Percentiles rank a stretch among this genome's conserved stretches.
Conservation (phyloP, 2,797 vertebrate species). For the Nasua narica region DNA sequence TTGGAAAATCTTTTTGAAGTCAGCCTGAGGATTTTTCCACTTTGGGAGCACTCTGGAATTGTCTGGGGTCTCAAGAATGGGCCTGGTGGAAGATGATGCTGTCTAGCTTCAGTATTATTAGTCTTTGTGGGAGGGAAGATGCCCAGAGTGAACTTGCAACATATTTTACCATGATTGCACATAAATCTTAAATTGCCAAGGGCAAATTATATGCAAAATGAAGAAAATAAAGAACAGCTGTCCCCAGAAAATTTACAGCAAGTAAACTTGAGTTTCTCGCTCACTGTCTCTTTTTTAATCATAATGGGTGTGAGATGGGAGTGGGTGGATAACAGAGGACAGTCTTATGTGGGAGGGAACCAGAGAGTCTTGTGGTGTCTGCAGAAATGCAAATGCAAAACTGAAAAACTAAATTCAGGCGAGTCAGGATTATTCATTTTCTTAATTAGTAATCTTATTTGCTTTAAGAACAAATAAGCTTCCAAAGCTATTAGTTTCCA, state of each 20-base stretch:
- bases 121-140: neutral
- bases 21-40: neutral
- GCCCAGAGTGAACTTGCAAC: slow-evolving; percentile 32
- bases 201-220: slow-evolving; percentile 68
- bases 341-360: slow-evolving; percentile 80
- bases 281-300: slow-evolving; percentile 76
- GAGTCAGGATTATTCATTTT: slow-evolving; percentile 15
- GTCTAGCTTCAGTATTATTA: neutral
- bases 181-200: slow-evolving; percentile 71
- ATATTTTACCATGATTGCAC: slow-evolving; percentile 51
- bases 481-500: neutral
- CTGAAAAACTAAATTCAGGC: slow-evolving; percentile 32
- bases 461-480: neutral
- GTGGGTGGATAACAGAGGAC: slow-evolving; percentile 81
- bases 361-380: slow-evolving; percentile 80
- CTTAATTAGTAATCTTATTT: slow-evolving; percentile 3
- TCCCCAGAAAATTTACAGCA: slow-evolving; percentile 75
- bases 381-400: slow-evolving; percentile 59
- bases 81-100: neutral
- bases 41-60: neutral
- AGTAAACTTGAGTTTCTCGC: slow-evolving; percentile 71
- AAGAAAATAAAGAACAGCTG: slow-evolving; percentile 81
- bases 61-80: neutral
- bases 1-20: neutral
- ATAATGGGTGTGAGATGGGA: slow-evolving; percentile 81